Conservation (phyloP, 2,888 invertebrate genomes). For the Caenorhabditis sp. region DNA sequence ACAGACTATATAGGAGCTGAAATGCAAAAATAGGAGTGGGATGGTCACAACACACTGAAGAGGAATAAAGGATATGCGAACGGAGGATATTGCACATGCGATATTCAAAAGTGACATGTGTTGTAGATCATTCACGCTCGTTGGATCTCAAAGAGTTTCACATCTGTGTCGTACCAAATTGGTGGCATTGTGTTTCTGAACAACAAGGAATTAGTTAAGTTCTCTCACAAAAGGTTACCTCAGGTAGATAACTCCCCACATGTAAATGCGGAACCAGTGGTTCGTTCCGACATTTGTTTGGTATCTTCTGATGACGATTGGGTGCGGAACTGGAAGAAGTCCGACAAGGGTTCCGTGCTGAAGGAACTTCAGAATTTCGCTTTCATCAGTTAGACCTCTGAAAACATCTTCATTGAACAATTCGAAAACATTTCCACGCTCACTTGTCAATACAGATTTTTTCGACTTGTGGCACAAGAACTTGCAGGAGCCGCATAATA, state of each 20-base stretch:
- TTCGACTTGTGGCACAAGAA: conserved; percentile 98
- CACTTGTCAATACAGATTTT: conserved; percentile 99
- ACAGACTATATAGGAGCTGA: conserved; percentile 42
- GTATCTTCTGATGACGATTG: conserved; percentile 98
- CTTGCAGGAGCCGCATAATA: conserved; percentile 98
- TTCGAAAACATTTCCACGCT: conserved; percentile 82
- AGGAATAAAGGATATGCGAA: conserved; percentile 50
- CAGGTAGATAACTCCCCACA: conserved; percentile 99
- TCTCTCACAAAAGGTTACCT: conserved; percentile 86
- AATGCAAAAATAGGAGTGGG: conserved; percentile 27
- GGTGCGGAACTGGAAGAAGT: conserved; percentile 97
- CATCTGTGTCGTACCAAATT: conserved; percentile 99
- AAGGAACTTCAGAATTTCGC: conserved; percentile 98
- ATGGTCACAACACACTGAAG: conserved; percentile 29
- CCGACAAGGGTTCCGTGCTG: conserved; percentile 99
- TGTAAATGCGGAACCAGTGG: conserved; percentile 99
- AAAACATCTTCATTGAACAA: conserved; percentile 45
- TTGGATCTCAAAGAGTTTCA: conserved; percentile 98
- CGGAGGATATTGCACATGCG: conserved; percentile 56
- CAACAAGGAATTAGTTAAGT: conserved; percentile 16
- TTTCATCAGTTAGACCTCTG: conserved; percentile 98
- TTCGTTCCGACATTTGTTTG: conserved; percentile 98
- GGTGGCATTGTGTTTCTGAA: conserved; percentile 97
- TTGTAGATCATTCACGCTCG: conserved; percentile 58
- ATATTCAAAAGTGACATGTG: conserved; percentile 55